phyloP scores from a whole-genome alignment of 2,888 invertebrate species.

The Eupelmus urozonus region DNA sequence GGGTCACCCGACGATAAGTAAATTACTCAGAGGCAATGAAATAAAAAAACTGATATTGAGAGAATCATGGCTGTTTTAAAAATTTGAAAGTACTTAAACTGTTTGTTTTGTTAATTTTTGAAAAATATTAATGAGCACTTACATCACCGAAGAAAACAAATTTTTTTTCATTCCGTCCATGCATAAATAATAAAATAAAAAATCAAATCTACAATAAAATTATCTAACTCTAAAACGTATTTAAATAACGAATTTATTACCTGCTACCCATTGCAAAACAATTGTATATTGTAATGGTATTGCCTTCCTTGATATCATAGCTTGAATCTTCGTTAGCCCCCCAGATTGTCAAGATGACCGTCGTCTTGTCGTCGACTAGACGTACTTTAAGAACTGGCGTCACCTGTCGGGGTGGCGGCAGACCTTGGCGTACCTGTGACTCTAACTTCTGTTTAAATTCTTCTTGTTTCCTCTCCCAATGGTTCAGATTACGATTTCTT shows the following conservation, averaged over 20 bases:
- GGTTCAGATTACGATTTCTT: background rate
- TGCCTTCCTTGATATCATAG: conserved; percentile 82
- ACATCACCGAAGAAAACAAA: no score
- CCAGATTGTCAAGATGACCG: conserved; percentile 84
- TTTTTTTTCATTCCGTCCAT: no score
- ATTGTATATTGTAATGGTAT: conserved; percentile 81
- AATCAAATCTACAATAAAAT: conserved; percentile 1
- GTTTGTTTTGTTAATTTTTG: no score
- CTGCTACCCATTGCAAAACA: conserved; percentile 79
- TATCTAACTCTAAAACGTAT: conserved; percentile 1
- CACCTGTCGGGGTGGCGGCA: conserved; percentile 74
- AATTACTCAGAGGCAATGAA: no score
- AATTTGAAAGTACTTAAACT: no score
- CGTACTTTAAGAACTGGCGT: conserved; percentile 77
- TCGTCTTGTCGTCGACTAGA: conserved; percentile 75
- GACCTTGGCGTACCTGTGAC: conserved; percentile 67
- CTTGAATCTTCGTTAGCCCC: conserved; percentile 82
- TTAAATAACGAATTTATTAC: conserved; percentile 68
- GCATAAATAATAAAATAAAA: conserved; percentile 17
- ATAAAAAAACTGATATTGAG: no score
- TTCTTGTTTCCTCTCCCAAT: conserved; percentile 62
- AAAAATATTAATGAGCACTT: conserved; percentile 32
- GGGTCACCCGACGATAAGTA: no score
- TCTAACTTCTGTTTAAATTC: conserved; percentile 68
- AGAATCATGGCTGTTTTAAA: no score